Evolutionary conservation across 2,113 vertebrate genomes (phyloP), one percentile per base, ranked within the genome.

Genomic region (Climacteris rufus): DNA sequence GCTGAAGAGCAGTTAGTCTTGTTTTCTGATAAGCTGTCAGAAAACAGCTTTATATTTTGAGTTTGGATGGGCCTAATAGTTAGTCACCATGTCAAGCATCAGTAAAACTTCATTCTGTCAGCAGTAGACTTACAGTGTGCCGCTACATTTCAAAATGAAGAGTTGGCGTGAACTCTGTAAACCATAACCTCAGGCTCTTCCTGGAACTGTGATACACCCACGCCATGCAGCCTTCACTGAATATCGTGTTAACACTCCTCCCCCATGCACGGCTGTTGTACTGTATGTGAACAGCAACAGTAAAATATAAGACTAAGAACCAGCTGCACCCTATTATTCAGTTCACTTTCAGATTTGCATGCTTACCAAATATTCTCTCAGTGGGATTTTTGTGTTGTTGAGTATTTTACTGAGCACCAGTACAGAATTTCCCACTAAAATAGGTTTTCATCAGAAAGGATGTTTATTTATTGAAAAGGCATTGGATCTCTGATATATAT

Each of bases 181-280:
- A 94, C 95, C 94, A 92, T 96, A 97, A 97, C 96, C 96, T 96
- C 94, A 92, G 95, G 96, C 95, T 96, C 94, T 96, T 97, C 95
- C 96, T 96, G 96, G 93, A 97, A 81, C 95, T 96, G 95, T 93
- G 93, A 94, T 96, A 90, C 96, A 89, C 96, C 96, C 95, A 97
- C 96, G 60, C 96, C 93, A 37, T 35, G 95, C 94, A 97, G 94
- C 95, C 96, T 96, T 95, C 95, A 21, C 96, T 83, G 91, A 96
- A 93, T 93, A 96, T 96, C 93, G n/a, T 90, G 85, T 93, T 96
- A 96, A 95, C 95, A 93, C 93, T 96, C 90, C 93, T 97, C 96
- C 96, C 92, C 95, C 94, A 74, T 56, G 79, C 96, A 95, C 92
- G 93, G 95, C 95, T 97, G 96, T 96, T 95, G 50, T 56, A 59